A percentile compares a stretch with the other conserved stretches of the same genome.
These are phyloP conservation scores for Microvelia longipes DNA, from an alignment of 1,140 invertebrate species.

Conservation along the genomic window DNA sequence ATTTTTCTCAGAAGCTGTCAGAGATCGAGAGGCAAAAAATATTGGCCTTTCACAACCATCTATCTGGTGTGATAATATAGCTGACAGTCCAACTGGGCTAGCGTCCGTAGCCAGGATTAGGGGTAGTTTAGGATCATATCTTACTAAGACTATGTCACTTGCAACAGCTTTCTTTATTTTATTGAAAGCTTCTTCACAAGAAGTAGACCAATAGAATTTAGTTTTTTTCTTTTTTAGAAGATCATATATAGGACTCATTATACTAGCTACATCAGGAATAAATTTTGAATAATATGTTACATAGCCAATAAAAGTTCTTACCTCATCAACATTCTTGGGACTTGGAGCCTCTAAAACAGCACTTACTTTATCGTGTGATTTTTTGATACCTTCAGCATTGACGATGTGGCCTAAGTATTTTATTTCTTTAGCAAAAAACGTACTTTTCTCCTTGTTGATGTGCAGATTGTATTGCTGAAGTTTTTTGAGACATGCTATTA, in stretches of 20 bases:
- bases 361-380: slow-evolving; percentile 29
- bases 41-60: slow-evolving; percentile 29
- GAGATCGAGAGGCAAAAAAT: slow-evolving; percentile 30
- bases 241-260: background rate
- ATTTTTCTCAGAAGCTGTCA: slow-evolving; percentile 29
- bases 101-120: slow-evolving; percentile 33
- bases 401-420: slow-evolving; percentile 1
- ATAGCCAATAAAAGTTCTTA: background rate
- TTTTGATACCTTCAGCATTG: slow-evolving; percentile 8
- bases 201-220: slow-evolving; percentile 16
- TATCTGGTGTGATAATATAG: slow-evolving; percentile 25
- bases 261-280: background rate
- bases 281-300: slow-evolving; percentile 1
- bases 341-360: slow-evolving; percentile 25
- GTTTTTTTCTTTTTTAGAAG: background rate
- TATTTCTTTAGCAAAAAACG: background rate
- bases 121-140: slow-evolving; percentile 32
- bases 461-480: background rate
- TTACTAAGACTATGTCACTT: slow-evolving; percentile 22
- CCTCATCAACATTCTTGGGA: slow-evolving; percentile 24
- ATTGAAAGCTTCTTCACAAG: slow-evolving; percentile 20
- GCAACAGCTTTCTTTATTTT: slow-evolving; percentile 10
- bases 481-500: background rate
- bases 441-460: slow-evolving; percentile 1
- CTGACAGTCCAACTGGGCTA: slow-evolving; percentile 24